Percentiles rank a stretch among this genome's conserved stretches.
phyloP scores from a whole-genome alignment of 1,140 invertebrate species.

The Notospermus geniculatus region DNA sequence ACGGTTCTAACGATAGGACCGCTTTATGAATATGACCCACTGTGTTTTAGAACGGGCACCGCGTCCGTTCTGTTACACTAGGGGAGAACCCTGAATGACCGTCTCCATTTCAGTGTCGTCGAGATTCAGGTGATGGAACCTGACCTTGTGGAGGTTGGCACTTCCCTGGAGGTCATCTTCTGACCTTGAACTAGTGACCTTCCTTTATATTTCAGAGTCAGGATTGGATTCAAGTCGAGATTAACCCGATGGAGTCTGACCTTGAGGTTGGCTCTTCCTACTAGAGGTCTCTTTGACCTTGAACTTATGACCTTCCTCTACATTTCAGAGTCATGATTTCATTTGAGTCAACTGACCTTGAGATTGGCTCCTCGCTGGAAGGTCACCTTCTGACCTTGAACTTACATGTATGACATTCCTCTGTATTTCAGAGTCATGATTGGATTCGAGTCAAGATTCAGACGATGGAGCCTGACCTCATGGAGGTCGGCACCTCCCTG shows the following conservation, averaged over 20 bases:
- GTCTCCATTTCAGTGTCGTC: too few relatives aligned
- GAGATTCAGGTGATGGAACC: too few relatives aligned
- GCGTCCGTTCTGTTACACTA: too few relatives aligned
- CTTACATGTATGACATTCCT: neutral
- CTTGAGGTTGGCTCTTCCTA: constrained; percentile 75
- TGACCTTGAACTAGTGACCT: too few relatives aligned
- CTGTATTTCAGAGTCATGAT: constrained; percentile 71
- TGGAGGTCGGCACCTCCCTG: constrained; percentile 73
- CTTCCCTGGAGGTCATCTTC: too few relatives aligned
- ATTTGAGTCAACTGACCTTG: constrained; percentile 80
- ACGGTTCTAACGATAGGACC: too few relatives aligned
- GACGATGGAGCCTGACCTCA: constrained; percentile 80
- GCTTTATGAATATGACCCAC: too few relatives aligned
- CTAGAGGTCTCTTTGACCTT: constrained; percentile 72
- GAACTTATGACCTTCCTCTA: constrained; percentile 44
- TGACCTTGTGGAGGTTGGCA: too few relatives aligned
- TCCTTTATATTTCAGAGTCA: constrained; percentile 67
- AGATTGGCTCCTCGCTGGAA: too few relatives aligned
- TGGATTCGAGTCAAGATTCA: constrained; percentile 81
- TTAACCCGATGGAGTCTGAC: constrained; percentile 81
- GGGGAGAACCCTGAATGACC: too few relatives aligned
- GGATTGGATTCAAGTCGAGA: constrained; percentile 79
- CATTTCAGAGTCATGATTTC: constrained; percentile 76
- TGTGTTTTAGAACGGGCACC: too few relatives aligned
- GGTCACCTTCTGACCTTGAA: too few relatives aligned